Evolutionary conservation across 2,113 vertebrate species (phyloP).

Genomic region (Dolichotis patagonum): DNA sequence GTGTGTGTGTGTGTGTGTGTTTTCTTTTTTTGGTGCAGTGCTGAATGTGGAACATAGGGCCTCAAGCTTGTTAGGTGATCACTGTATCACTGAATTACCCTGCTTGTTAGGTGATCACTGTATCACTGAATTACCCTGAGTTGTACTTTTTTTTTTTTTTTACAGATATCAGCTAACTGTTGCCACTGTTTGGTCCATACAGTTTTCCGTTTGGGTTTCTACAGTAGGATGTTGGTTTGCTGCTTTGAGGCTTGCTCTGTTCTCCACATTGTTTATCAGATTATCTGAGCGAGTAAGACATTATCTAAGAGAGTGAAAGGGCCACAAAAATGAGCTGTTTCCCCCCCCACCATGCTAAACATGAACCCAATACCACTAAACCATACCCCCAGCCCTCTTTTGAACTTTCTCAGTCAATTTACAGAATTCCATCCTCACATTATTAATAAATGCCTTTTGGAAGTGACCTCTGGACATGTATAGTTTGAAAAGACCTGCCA

Average conservation of each 20-base stretch:
- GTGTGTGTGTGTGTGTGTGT: too few species aligned
- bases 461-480: background rate
- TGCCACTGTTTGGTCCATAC: background rate
- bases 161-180: background rate
- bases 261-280: background rate
- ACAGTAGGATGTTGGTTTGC: background rate
- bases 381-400: background rate
- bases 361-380: background rate
- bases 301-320: background rate
- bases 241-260: background rate
- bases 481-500: background rate
- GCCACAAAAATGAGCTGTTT: background rate
- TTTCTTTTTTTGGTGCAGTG: background rate
- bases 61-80: background rate
- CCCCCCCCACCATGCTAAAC: background rate
- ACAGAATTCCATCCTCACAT: background rate
- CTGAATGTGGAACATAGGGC: background rate
- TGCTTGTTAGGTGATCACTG: background rate
- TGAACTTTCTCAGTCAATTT: background rate
- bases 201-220: conserved; percentile 4
- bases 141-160: background rate
- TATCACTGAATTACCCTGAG: background rate
- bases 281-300: background rate
- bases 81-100: background rate
- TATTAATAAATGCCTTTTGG: background rate